These are phyloP conservation scores for Sisor rabdophorus DNA, from an alignment of 2,113 vertebrate species.

Conservation along the genomic window DNA sequence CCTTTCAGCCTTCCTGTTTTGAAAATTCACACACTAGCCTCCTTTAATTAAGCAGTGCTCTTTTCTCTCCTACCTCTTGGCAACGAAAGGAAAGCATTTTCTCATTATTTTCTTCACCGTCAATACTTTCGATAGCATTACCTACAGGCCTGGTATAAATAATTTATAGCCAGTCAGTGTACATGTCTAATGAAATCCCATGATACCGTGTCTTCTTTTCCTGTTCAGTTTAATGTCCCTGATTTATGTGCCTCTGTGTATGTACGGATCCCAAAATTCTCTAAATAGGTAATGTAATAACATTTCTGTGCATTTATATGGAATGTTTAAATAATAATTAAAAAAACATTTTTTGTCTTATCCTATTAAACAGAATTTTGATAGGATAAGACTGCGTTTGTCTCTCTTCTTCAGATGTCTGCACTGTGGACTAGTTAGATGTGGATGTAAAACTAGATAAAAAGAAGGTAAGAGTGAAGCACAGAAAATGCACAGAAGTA, in stretches of 20 bases:
- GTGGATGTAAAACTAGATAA: background rate
- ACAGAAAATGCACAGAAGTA: background rate
- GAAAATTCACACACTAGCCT: conserved; percentile 9
- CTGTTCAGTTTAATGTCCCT: conserved; percentile 3
- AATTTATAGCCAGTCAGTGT: conserved; percentile 45
- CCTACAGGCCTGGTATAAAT: conserved; percentile 45
- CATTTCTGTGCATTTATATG: background rate
- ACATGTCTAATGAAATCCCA: conserved; percentile 45
- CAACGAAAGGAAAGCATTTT: conserved; percentile 27
- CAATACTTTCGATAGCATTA: conserved; percentile 19
- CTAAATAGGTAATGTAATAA: too few relatives aligned
- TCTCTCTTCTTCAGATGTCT: conserved; percentile 42
- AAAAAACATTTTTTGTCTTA: too few relatives aligned
- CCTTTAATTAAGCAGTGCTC: conserved; percentile 23
- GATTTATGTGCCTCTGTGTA: conserved; percentile 1
- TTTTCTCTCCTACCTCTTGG: background rate
- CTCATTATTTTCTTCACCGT: conserved; percentile 24
- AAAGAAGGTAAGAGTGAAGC: background rate
- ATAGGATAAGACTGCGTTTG: too few relatives aligned
- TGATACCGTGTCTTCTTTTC: background rate
- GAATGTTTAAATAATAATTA: background rate
- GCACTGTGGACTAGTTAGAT: conserved; percentile 24
- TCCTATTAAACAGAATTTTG: too few relatives aligned
- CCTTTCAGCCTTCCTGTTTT: background rate
- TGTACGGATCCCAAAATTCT: background rate